A percentile compares a stretch with the other conserved stretches of the same genome.
phyloP scores from a whole-genome alignment of 2,797 vertebrate genomes.

The Centroberyx gerrardi region DNA sequence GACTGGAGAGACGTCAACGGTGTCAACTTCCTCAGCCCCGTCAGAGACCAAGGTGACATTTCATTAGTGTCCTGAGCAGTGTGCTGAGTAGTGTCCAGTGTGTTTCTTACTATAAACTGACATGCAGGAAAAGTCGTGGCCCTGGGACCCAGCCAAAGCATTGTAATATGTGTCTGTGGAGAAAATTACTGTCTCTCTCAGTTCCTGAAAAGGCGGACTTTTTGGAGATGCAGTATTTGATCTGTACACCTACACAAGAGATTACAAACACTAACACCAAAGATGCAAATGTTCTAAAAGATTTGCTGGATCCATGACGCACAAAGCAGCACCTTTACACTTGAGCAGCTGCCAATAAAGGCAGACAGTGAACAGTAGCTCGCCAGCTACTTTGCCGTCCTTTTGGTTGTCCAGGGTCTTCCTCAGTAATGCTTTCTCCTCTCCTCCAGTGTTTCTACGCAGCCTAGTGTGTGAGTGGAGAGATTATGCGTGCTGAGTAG shows the following conservation, averaged over 20 bases:
- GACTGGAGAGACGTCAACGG: slow-evolving; percentile 94
- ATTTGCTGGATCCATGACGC: not conserved
- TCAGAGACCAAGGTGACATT: slow-evolving; percentile 93
- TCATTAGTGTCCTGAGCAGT: not conserved
- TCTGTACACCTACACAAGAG: not conserved
- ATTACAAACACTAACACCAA: not conserved
- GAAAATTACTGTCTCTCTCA: too few species aligned
- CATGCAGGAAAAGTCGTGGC: not conserved
- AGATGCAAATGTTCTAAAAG: not conserved
- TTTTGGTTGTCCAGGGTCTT: slow-evolving; percentile 43
- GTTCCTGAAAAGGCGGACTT: too few species aligned
- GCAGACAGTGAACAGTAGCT: slow-evolving; percentile 46
- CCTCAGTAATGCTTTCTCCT: slow-evolving; percentile 43
- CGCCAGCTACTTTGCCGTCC: slow-evolving; percentile 36
- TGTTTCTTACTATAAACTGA: not conserved
- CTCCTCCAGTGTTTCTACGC: slow-evolving; percentile 67
- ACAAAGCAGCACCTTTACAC: slow-evolving; percentile 10
- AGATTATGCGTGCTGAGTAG: slow-evolving; percentile 69
- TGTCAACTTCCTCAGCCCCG: slow-evolving; percentile 91
- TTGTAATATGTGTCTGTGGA: too few species aligned
- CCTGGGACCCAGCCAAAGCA: too few species aligned
- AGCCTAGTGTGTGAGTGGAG: slow-evolving; percentile 60
- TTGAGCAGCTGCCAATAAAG: slow-evolving; percentile 41
- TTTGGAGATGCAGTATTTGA: not conserved
- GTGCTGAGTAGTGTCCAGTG: not conserved